phyloP scores from a whole-genome alignment of 1,140 invertebrate species.

The Drosophila lowei region DNA sequence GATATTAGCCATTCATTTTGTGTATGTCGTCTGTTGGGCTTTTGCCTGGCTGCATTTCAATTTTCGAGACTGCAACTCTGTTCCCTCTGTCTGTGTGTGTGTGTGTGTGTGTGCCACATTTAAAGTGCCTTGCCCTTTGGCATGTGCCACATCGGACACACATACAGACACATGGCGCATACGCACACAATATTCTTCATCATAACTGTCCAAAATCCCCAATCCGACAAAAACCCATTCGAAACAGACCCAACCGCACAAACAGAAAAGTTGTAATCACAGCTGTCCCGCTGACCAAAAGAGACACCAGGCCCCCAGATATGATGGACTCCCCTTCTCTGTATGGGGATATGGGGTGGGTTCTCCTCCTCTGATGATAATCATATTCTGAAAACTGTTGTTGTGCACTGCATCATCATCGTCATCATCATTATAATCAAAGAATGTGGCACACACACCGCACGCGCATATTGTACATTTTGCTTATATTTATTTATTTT shows the following conservation, averaged over 20 bases:
- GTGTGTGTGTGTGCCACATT: slow-evolving; percentile 44
- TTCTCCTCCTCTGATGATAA: slow-evolving; percentile 18
- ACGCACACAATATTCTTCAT: slow-evolving; percentile 65
- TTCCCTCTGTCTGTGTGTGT: slow-evolving; percentile 21
- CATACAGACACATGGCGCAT: slow-evolving; percentile 9
- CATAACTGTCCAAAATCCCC: slow-evolving; percentile 76
- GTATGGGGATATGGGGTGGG: slow-evolving; percentile 3
- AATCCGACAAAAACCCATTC: slow-evolving; percentile 70
- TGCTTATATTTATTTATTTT: slow-evolving; percentile 57
- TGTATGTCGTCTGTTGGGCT: slow-evolving; percentile 10
- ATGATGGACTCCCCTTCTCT: slow-evolving; percentile 27
- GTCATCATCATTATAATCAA: slow-evolving; percentile 9
- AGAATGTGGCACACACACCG: slow-evolving; percentile 25
- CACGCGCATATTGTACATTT: slow-evolving; percentile 24
- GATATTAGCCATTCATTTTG: slow-evolving; percentile 17
- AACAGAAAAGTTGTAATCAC: slow-evolving; percentile 80
- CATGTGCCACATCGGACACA: slow-evolving; percentile 28
- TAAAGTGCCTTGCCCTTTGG: slow-evolving; percentile 68
- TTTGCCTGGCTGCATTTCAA: slow-evolving; percentile 57
- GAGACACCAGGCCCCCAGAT: slow-evolving; percentile 29
- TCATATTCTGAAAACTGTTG: slow-evolving; percentile 49
- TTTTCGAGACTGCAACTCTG: slow-evolving; percentile 56
- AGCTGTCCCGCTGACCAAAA: slow-evolving; percentile 62
- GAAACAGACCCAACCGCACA: slow-evolving; percentile 42
- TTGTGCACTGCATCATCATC: slow-evolving; percentile 34